phyloP scores from a whole-genome alignment of 2,113 vertebrate species.

The Neotragus moschatus region DNA sequence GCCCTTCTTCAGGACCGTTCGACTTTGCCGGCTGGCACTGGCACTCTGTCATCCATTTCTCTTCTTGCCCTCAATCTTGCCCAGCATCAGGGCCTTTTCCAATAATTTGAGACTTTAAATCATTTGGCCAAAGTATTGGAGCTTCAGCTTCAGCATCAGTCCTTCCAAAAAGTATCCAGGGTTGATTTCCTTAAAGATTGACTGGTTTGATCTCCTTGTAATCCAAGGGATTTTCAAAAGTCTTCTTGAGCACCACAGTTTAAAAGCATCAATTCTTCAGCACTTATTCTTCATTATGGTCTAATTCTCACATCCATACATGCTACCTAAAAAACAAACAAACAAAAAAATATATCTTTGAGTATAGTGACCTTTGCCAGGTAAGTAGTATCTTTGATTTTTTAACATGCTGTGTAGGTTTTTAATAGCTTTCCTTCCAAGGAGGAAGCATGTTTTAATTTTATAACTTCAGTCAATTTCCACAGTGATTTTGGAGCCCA shows the following conservation, averaged over 20 bases:
- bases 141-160: no score
- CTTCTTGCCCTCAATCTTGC: no score
- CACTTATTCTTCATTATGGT: neutral
- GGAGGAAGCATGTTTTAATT: neutral
- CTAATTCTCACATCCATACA: neutral
- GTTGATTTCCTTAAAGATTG: no score
- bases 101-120: neutral
- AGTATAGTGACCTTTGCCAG: neutral
- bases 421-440: neutral
- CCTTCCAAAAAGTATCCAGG: no score
- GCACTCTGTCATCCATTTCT: neutral
- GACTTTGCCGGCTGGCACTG: no score
- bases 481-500: neutral
- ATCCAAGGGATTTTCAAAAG: neutral
- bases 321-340: neutral
- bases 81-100: neutral
- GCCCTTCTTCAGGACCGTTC: no score
- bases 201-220: no score
- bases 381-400: neutral
- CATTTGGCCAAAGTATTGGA: no score
- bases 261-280: neutral
- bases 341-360: neutral
- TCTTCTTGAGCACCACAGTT: neutral
- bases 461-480: neutral
- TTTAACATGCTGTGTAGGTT: neutral